Evolutionary conservation across 2,113 vertebrate genomes (phyloP), one percentile per base, ranked within the genome.

Genomic region (Erpornis zantholeuca): DNA sequence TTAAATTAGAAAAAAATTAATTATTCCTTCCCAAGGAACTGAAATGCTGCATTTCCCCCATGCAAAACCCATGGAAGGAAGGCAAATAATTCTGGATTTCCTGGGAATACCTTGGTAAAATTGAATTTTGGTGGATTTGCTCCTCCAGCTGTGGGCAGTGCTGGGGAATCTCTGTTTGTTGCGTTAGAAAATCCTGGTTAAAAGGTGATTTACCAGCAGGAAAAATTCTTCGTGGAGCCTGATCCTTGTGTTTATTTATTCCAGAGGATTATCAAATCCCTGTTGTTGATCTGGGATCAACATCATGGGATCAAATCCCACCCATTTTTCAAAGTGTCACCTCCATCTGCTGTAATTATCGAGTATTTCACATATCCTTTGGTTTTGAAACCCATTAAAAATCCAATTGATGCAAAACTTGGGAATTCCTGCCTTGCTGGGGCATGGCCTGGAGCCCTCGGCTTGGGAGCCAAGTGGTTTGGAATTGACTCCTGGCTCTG

Each of bases 351-450:
- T 33, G 33, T 65, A 91, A 95, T 96, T 93, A 96, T 45, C 31
- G 90, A 96, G 69, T 11, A 18, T 49, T 86, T 91, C 90, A 76
- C 94, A 83, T 56, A 44, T 31, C 71, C 38, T 60, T 8, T 24
- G 56, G 53, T 86, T 97, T 95, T 92, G 92, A 88, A 97, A 82
- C 20, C 79, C 82, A 52, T 88, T 94, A 88, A 95, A 96, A 96
- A 95, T 68, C 91, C 94, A 97, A 93, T 97, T 96, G 96, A 96
- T 78, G 83, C 86, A 23, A 57, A 93, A 94, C 65, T 88, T 65
- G 81, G 94, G 92, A 63, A 53, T 77, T 68, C 79, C 52, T 72
- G 57, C 91, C 85, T 65, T 49, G 78, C 75, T 65, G 65, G 73
- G 93, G 82, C 68, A 65, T 82, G 84, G 94, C 93, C 91, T 25